phyloP scores from a whole-genome alignment of 2,797 vertebrate genomes.

The Silurus lanzhouensis region DNA sequence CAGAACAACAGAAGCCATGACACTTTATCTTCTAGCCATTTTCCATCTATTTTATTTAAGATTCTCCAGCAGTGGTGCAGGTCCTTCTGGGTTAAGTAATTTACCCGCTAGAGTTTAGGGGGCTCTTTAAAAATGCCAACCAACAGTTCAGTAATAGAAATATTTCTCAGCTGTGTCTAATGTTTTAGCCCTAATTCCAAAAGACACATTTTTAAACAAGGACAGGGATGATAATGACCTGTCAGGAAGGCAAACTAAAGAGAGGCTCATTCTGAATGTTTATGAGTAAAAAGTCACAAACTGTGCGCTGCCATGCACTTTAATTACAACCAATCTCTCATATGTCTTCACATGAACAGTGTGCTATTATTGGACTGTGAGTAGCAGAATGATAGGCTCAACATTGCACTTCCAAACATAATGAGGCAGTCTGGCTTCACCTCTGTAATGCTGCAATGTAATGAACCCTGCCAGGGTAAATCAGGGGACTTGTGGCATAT shows the following conservation, averaged over 20 bases:
- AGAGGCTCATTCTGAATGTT: conserved; percentile 2
- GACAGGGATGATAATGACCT: not conserved
- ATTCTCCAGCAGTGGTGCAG: not conserved
- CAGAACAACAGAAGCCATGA: not conserved
- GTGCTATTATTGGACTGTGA: conserved; percentile 58
- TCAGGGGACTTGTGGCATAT: conserved; percentile 72
- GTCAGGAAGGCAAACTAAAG: not conserved
- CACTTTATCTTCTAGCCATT: not conserved
- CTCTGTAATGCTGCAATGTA: conserved; percentile 65
- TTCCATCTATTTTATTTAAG: not conserved
- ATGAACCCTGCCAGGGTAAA: conserved; percentile 74
- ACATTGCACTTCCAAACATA: conserved; percentile 70
- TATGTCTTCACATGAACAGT: conserved; percentile 45
- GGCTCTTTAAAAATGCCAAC: not conserved
- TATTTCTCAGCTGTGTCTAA: not conserved
- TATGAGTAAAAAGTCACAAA: conserved; percentile 20
- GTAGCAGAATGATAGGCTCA: conserved; percentile 65
- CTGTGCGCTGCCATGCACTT: conserved; percentile 47
- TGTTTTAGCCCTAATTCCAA: not conserved
- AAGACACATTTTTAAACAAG: not conserved
- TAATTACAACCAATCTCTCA: conserved; percentile 48
- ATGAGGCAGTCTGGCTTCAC: conserved; percentile 71
- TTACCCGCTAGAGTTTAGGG: not conserved
- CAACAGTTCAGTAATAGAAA: not conserved
- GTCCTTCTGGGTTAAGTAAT: not conserved